These are phyloP conservation scores for Drosophila pruinosa DNA, from an alignment of 1,140 invertebrate species.

Conservation along the genomic window DNA sequence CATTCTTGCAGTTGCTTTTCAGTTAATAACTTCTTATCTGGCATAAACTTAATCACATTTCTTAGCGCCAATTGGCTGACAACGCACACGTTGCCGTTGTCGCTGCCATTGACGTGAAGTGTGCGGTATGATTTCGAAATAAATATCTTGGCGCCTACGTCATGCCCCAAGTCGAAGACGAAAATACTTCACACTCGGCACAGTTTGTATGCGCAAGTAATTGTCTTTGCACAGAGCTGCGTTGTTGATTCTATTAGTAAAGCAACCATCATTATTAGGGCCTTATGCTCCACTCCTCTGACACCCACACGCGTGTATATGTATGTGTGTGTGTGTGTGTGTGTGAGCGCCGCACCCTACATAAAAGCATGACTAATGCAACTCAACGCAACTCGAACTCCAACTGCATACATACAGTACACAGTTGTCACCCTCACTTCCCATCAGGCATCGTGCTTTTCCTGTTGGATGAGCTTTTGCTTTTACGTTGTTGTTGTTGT, in stretches of 20 bases:
- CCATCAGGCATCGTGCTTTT: background rate
- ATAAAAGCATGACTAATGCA: slow-evolving; percentile 43
- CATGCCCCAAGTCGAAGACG: slow-evolving; percentile 51
- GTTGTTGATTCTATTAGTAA: slow-evolving; percentile 70
- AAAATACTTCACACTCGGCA: slow-evolving; percentile 35
- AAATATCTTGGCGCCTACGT: slow-evolving; percentile 58
- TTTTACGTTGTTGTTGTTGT: background rate
- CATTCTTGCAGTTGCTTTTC: slow-evolving; percentile 22
- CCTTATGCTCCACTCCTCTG: slow-evolving; percentile 24
- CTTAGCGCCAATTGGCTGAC: slow-evolving; percentile 61
- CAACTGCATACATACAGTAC: slow-evolving; percentile 9
- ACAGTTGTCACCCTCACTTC: slow-evolving; percentile 5
- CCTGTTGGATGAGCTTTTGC: slow-evolving; percentile 17
- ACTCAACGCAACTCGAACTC: background rate
- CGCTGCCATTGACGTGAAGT: slow-evolving; percentile 8
- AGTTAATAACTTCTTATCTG: slow-evolving; percentile 55
- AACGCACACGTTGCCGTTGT: slow-evolving; percentile 15
- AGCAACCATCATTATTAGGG: slow-evolving; percentile 24
- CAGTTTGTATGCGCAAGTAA: slow-evolving; percentile 61
- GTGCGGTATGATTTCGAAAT: slow-evolving; percentile 48
- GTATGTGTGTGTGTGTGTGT: background rate
- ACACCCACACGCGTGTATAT: slow-evolving; percentile 22
- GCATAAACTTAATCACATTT: slow-evolving; percentile 60
- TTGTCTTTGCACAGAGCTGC: slow-evolving; percentile 52
- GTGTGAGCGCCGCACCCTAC: slow-evolving; percentile 26